Conservation (phyloP, 2,797 vertebrate species). For the Gephyroberyx darwinii region DNA sequence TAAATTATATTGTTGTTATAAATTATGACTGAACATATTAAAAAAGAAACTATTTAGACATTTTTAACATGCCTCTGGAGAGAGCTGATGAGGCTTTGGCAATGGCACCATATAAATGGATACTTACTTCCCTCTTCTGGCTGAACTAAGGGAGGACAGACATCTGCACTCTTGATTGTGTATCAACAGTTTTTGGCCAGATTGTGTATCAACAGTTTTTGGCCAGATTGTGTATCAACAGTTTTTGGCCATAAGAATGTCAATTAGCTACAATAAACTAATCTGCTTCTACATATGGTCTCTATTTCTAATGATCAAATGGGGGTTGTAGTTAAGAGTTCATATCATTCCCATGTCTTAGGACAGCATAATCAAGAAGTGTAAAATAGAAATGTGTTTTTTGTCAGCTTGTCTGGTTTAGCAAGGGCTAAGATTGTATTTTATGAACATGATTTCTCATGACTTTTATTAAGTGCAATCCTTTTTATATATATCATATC, state of each 20-base stretch:
- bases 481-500: no score
- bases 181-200: neutral
- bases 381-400: conserved; percentile 6
- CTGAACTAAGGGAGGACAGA: neutral
- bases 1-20: no score
- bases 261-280: no score
- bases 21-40: neutral
- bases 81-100: conserved; percentile 1
- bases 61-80: no score
- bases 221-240: no score
- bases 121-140: conserved; percentile 76
- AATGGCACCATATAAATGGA: conserved; percentile 25
- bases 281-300: no score
- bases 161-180: neutral
- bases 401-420: conserved; percentile 1
- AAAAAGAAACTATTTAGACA: neutral
- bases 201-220: no score
- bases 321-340: no score
- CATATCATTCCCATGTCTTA: neutral
- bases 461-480: neutral
- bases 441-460: neutral
- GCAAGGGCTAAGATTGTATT: neutral
- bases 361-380: neutral
- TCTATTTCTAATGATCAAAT: neutral
- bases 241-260: no score